Base-by-base conservation (phyloP, 2,888 invertebrate genomes). In the Cyclophora punctaria region DNA sequence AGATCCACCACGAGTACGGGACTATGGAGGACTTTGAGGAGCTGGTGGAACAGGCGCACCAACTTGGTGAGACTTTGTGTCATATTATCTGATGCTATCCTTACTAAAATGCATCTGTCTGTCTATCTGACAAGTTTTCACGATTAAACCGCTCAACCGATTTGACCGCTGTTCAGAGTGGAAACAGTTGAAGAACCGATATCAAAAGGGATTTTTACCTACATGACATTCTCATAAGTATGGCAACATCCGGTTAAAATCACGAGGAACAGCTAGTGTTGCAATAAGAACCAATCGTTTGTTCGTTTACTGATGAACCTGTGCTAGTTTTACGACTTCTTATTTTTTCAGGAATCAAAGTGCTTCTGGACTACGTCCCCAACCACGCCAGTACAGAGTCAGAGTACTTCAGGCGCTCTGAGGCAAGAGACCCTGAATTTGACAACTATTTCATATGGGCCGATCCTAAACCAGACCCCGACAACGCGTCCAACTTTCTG, bases 361-460 rank as follows among this genome's bases (percentile, higher is more conserved):
- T 93, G 0, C 80, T 93, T 2, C 71, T 93, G 43, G 93, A 93
- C 72, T 91, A 93, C 64, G 93, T 93, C 1, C 93, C 93, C 0
- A 91, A 91, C 63, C 91, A 91, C 57, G 89, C 94, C 0, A 95
- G 95, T 56, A 91, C 93, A 47, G 83, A 94, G 58, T 94, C 96
- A 47, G 90, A 92, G 2, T 98, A 98, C 94, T 98, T 98, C 77
- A 71, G 78, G 34, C 88, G 91, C 48, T 96, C 96, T 0, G 87
- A 91, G 2, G 81, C 88, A 0, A 78, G 79, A 1, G 89, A 90
- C 48, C 84, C 90, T 0, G 90, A 90, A 0, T 96, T 91, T 67
- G 91, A 91, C 41, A 92, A 96, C 63, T 95, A 90, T 69, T 96
- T 95, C 71, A 77, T 95, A 0, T 96, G 96, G 96, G 90, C 89